Percentiles rank a stretch among this genome's conserved stretches.
These are phyloP conservation scores for Phyllopteryx taeniolatus DNA, from an alignment of 2,113 vertebrate species.

Conservation along the genomic window DNA sequence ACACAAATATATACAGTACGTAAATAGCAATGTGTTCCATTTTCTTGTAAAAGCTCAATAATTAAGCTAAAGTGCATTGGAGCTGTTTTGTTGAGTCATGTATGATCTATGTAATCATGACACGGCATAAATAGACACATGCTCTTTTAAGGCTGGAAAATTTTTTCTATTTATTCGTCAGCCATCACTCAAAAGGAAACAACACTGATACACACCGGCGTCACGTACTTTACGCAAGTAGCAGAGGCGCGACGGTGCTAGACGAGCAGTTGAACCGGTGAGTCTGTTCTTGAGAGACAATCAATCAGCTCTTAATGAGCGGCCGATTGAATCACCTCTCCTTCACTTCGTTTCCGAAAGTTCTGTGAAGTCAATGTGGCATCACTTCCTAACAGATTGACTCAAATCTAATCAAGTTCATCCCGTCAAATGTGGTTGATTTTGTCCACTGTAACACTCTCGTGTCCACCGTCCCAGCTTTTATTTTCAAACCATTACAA, in stretches of 20 bases:
- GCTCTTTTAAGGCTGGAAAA: neutral
- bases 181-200: constrained; percentile 7
- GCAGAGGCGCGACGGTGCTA: constrained; percentile 4
- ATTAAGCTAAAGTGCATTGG: neutral
- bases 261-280: constrained; percentile 32
- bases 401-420: neutral
- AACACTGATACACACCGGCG: neutral
- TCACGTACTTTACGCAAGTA: constrained; percentile 1
- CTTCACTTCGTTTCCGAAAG: neutral
- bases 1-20: neutral
- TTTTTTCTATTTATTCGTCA: neutral
- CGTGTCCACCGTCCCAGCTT: neutral
- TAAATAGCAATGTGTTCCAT: neutral
- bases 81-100: neutral
- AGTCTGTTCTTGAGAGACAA: constrained; percentile 40
- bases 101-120: neutral
- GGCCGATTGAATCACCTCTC: constrained; percentile 11
- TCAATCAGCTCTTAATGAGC: constrained; percentile 36
- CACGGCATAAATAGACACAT: neutral
- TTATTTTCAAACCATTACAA: neutral
- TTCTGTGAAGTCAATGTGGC: neutral
- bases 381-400: neutral
- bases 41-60: neutral
- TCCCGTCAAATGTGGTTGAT: neutral
- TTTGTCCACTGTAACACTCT: neutral